A percentile compares a stretch with the other conserved stretches of the same genome.
Evolutionary conservation across 2,888 invertebrate genomes (phyloP).

Genomic region (Habrosyne pyritoides): DNA sequence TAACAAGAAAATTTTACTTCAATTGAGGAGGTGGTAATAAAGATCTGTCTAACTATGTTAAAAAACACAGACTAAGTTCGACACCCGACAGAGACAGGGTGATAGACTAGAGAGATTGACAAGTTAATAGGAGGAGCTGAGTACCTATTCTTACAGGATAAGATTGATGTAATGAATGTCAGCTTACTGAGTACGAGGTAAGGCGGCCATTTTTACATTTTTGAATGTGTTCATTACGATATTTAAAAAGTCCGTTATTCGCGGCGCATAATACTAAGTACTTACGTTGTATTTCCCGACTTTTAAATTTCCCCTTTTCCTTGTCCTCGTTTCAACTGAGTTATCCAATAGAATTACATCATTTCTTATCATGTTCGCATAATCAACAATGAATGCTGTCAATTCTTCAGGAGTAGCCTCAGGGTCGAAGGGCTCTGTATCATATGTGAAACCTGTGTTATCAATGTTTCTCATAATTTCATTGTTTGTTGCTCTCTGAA

Average conservation of each 20-base stretch:
- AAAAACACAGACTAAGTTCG: no score
- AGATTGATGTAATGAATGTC: no score
- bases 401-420: constrained; percentile 56
- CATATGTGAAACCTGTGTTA: constrained; percentile 45
- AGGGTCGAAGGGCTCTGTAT: constrained; percentile 42
- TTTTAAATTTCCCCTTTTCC: constrained; percentile 69
- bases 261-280: no score
- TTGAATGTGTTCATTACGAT: no score
- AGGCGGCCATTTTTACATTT: no score
- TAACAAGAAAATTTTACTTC: constrained; percentile 13
- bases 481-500: constrained; percentile 51
- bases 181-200: no score
- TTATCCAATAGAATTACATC: constrained; percentile 72
- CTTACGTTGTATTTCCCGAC: constrained; percentile 60
- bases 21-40: constrained; percentile 12
- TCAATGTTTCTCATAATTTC: constrained; percentile 48
- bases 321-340: constrained; percentile 70
- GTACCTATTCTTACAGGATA: no score
- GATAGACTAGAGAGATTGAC: no score
- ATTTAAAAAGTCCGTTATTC: no score
- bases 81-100: no score
- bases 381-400: constrained; percentile 67
- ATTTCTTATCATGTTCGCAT: constrained; percentile 72
- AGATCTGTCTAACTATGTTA: no score
- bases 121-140: no score